Evolutionary conservation across 2,113 vertebrate genomes (phyloP), one percentile per base, ranked within the genome.

Genomic region (Podarcis muralis): DNA sequence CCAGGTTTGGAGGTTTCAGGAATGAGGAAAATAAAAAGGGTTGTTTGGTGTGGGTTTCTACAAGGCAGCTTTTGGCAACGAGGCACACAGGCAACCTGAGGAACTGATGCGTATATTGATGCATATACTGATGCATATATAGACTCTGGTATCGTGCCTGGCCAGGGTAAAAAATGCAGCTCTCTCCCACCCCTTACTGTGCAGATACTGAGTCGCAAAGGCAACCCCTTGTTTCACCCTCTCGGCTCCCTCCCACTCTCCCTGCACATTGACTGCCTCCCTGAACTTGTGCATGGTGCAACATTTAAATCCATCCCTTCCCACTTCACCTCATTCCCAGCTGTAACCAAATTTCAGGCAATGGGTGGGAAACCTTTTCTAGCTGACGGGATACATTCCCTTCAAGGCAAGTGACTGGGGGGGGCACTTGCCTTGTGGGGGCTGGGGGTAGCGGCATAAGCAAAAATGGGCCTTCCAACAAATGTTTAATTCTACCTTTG

Each of bases 1-100:
- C 96, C 97, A 74, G 96, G 96, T 97, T 96, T 89, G 94, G 95
- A 95, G 96, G 96, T 94, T 97, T 95, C 93, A 96, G 96, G 97
- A 97, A 97, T 96, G 97, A 97, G 96, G 96, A 97, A 97, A 96
- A 95, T 79, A 90, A 35, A 75, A 89, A 81, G 92, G 81, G 57
- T 89, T 87, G 65, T 89, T 48, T 82, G 81, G 87, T 92, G 81
- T 71, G 57, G 65, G 48, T 48, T 78, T 57, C 65, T 79, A 43
- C 74, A 85, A 87, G 40, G 18, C 87, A 48, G 8, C 80, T 35
- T 69, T 90, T 91, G 65, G 86, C 87, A 62, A 53, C 2, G 90
- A 85, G 88, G 35, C 87, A 85, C 87, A 81, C 90, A 89, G 89
- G 93, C 82, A 95, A 87, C 57, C 77, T 88, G 22, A 94, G 91